Evolutionary conservation across 2,797 vertebrate genomes (phyloP).

Genomic region (Pangasius krempfi): DNA sequence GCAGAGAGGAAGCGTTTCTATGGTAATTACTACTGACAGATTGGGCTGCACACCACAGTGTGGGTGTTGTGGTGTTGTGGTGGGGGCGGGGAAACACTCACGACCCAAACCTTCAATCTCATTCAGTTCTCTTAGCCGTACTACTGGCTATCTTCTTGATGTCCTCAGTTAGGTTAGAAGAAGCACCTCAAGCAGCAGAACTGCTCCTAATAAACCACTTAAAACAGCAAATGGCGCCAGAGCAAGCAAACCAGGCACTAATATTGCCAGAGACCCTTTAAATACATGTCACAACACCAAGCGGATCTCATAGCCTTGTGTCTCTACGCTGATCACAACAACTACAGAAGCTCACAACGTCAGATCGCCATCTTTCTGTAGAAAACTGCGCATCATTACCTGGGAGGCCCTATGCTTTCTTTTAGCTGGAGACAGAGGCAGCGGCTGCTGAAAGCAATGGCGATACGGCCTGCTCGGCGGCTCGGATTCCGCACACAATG

Average conservation of each 20-base stretch:
- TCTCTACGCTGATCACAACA: not conserved
- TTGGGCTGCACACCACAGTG: conserved; percentile 32
- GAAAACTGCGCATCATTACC: conserved; percentile 65
- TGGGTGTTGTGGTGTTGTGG: conserved; percentile 35
- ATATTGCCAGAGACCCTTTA: conserved; percentile 12
- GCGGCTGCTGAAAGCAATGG: conserved; percentile 73
- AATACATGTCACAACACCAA: conserved; percentile 17
- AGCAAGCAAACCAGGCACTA: conserved; percentile 66
- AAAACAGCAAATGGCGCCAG: conserved; percentile 6
- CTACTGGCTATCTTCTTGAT: not conserved
- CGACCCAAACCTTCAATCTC: conserved; percentile 20
- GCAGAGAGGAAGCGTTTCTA: conserved; percentile 3
- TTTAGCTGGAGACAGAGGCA: conserved; percentile 56
- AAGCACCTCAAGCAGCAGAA: not conserved
- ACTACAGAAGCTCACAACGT: not conserved
- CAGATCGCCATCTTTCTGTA: conserved; percentile 10
- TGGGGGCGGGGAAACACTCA: conserved; percentile 21
- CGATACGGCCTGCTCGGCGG: conserved; percentile 74
- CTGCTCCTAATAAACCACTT: conserved; percentile 3
- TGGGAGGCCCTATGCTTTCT: conserved; percentile 65
- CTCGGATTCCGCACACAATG: conserved; percentile 71
- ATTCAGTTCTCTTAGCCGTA: not conserved
- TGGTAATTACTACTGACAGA: conserved; percentile 26
- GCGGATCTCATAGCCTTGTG: not conserved
- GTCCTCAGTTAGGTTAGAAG: not conserved